Evolutionary conservation across 2,888 invertebrate genomes (phyloP), one percentile per base, ranked within the genome.

Genomic region (Platypus cylindrus): DNA sequence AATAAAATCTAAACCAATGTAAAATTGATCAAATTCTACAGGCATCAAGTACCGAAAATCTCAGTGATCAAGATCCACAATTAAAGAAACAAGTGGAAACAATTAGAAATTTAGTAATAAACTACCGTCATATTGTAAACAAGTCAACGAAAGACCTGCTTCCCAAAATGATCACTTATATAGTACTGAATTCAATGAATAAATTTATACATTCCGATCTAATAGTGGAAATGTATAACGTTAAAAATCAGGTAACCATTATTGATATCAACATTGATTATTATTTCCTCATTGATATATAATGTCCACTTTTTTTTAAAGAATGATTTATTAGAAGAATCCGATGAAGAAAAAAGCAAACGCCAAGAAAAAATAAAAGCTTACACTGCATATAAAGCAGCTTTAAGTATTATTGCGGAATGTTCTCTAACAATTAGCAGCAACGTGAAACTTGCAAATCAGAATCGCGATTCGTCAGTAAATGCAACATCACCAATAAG

Each of bases 351-450:
- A 59, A 94, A 94, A 1, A 72, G 82, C 50, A 87, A 90, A 60
- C 78, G 98, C 43, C 97, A 98, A 64, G 97, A 98, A 66, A 87
- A 95, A 81, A 67, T 99, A 51, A 78, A 94, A 48, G 97, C 98
- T 95, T 99, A 98, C 67, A 95, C 97, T 62, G 95, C 97, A 20
- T 95, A 95, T 65, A 97, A 95, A 66, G 95, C 98, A 63, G 90
- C 97, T 22, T 68, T 99, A 48, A 75, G 76, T 54, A 98, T 99
- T 53, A 98, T 99, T 59, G 90, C 93, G 33, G 95, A 98, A 62
- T 95, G 98, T 27, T 87, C 91, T 32, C 90, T 91, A 81, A 43
- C 39, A n/a, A 39, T 47, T 38, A 24, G 40, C 3, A 43, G 20
- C 17, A 22, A 17, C 4, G 7, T 24, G 13, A n/a, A n/a, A n/a